phyloP scores from a whole-genome alignment of 2,888 invertebrate species.

The Cataglyphis altisquamis region DNA sequence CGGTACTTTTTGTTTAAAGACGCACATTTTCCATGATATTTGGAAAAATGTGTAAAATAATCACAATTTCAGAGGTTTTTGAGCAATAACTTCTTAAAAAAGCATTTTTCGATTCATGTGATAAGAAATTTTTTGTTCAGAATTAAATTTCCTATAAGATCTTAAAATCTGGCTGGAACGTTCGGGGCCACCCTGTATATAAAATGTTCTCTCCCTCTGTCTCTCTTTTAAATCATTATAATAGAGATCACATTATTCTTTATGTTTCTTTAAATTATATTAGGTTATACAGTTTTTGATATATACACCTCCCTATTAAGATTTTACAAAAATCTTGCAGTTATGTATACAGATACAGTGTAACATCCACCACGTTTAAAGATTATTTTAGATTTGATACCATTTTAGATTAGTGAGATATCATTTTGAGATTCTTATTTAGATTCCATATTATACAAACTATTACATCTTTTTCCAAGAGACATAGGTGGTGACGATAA shows the following conservation, averaged over 20 bases:
- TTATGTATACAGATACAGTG: not conserved
- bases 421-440: not conserved
- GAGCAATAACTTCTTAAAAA: too few relatives aligned
- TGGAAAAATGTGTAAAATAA: too few relatives aligned
- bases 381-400: constrained; percentile 3
- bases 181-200: not conserved
- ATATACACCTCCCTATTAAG: not conserved
- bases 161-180: too few relatives aligned
- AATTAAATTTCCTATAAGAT: too few relatives aligned
- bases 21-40: too few relatives aligned
- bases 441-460: not conserved
- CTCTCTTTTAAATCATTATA: not conserved
- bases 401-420: not conserved
- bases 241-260: not conserved
- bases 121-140: too few relatives aligned
- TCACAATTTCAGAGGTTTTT: too few relatives aligned
- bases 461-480: constrained; percentile 53
- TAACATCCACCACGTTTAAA: not conserved
- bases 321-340: constrained; percentile 9
- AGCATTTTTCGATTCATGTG: too few relatives aligned
- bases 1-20: too few relatives aligned
- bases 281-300: not conserved
- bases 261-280: not conserved
- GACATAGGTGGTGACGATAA: constrained; percentile 73
- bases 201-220: not conserved